Conservation (phyloP, 2,888 invertebrate species). For the Apamea crenata region DNA sequence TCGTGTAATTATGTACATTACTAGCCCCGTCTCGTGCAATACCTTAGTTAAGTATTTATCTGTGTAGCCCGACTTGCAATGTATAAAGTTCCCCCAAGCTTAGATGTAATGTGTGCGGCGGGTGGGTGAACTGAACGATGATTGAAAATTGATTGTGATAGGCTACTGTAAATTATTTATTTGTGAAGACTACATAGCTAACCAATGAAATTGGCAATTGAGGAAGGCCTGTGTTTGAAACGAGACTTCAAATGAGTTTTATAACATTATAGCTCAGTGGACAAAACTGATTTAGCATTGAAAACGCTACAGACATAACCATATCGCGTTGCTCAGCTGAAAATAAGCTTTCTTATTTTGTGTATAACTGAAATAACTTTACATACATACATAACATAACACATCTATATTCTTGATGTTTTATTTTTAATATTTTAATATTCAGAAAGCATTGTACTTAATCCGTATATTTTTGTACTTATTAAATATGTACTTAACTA, state of each 20-base stretch:
- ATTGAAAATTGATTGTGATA: conserved; percentile 5
- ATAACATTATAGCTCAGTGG: neutral
- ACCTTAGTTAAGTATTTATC: conserved; percentile 90
- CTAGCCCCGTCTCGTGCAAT: conserved; percentile 88
- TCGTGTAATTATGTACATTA: conserved; percentile 89
- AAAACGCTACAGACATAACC: neutral
- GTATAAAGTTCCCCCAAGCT: conserved; percentile 80
- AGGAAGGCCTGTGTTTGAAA: neutral
- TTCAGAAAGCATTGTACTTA: conserved; percentile 33
- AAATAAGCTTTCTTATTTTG: conserved; percentile 10
- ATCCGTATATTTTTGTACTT: conserved; percentile 15
- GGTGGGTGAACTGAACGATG: conserved; percentile 23
- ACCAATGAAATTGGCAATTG: conserved; percentile 28
- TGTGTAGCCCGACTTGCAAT: conserved; percentile 85
- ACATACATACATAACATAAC: neutral
- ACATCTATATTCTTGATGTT: neutral
- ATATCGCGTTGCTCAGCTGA: neutral
- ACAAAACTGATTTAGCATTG: neutral
- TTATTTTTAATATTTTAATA: neutral
- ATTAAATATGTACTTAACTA: conserved; percentile 20
- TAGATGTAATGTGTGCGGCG: conserved; percentile 55
- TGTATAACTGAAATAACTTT: neutral
- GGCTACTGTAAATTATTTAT: conserved; percentile 13
- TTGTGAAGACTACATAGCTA: neutral
- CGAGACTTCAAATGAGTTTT: neutral